Percentiles rank a stretch among this genome's conserved stretches.
These are phyloP conservation scores for Papilio dardanus DNA, from an alignment of 1,140 invertebrate genomes.

Conservation along the genomic window DNA sequence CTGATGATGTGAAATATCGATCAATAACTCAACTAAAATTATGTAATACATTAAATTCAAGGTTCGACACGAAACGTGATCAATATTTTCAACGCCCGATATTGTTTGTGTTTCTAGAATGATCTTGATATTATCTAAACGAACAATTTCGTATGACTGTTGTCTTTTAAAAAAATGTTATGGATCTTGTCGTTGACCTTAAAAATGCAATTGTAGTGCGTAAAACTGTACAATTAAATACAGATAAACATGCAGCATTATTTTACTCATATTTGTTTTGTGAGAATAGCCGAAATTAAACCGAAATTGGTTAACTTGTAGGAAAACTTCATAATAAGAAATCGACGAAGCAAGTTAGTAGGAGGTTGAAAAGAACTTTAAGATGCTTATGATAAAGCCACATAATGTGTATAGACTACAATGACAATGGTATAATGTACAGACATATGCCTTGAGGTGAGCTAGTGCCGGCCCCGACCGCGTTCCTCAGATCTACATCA, in stretches of 20 bases:
- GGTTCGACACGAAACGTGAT: conserved; percentile 45
- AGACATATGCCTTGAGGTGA: not conserved
- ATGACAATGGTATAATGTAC: conserved; percentile 8
- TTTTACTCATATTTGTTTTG: no score
- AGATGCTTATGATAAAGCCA: not conserved
- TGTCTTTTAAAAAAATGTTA: not conserved
- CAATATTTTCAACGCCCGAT: conserved; percentile 19
- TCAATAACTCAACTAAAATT: conserved; percentile 53
- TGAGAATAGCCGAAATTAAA: not conserved
- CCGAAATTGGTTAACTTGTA: no score
- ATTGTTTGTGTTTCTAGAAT: conserved; percentile 3
- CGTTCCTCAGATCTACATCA: conserved; percentile 18
- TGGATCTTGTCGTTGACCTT: not conserved
- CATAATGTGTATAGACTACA: not conserved
- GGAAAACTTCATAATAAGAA: no score
- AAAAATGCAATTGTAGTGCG: not conserved
- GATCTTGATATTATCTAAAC: not conserved
- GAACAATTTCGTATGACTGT: not conserved
- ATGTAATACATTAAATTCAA: conserved; percentile 40
- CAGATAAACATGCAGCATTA: no score
- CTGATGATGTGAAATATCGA: conserved; percentile 32
- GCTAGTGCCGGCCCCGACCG: conserved; percentile 19
- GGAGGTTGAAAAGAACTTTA: not conserved
- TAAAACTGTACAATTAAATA: not conserved
- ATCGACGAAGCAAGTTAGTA: not conserved